Base-by-base conservation (phyloP, 1,140 invertebrate species). In the Zophobas morio region DNA sequence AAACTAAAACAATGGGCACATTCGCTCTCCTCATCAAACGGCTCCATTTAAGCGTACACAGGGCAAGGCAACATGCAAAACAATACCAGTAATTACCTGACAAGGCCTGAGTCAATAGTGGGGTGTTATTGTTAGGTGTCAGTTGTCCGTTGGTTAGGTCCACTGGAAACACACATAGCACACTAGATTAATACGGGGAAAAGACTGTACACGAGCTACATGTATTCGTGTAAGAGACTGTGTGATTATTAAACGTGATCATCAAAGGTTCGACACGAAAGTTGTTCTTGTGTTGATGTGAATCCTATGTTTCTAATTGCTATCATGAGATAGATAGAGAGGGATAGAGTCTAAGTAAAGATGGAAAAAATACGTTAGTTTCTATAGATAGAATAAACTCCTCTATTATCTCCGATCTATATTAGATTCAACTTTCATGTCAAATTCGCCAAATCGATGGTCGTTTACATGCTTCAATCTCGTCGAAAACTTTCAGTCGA, bases 91-190 rank as follows among this genome's bases (percentile, higher is more conserved):
- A 84, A 82, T 91, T 94, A 97, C 95, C 95, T 95, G 95, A 97
- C 87, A 96, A 92, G 84, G 95, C 95, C 90, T 96, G 95, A 87
- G 95, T 96, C 88, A 96, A 93, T 87, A 96, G 92, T 86, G 95
- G 95, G 87, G 94, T 96, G 89, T 96, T 96, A 93, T 96, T 96
- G 91, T 96, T 96, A 85, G 95, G 95, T 86, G 95, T 96, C 86
- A 96, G 92, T 90, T 96, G 95, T 88, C 95, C 95, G 89, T 96
- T 97, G 89, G 94, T 95, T 89, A 97, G 92, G 90, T 97, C 95
- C 92, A 96, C 95, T 97, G 93, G 90, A 94, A 93, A 92, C 87
- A 91, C 87, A 90, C 85, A 90, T 85, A 89, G 87, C 80, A 84
- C 63, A 82, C 74, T 71, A 82, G 77, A 84, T 85, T 85, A 84